phyloP scores from a whole-genome alignment of 2,797 vertebrate species.

The Propithecus perrieri region DNA sequence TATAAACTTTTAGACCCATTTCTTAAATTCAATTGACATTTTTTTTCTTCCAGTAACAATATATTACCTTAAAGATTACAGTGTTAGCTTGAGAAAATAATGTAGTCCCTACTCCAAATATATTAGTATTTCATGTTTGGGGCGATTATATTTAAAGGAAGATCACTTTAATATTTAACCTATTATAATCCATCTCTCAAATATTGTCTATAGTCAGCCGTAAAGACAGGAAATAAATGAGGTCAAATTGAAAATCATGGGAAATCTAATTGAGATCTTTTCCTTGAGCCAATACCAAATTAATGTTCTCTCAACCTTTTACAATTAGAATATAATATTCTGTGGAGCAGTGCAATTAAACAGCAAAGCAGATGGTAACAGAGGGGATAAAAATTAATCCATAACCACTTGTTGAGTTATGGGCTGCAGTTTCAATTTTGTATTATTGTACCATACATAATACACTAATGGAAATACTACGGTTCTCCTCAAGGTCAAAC shows the following conservation, averaged over 20 bases:
- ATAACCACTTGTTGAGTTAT: not conserved
- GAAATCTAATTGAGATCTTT: conserved; percentile 35
- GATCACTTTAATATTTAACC: not conserved
- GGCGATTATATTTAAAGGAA: not conserved
- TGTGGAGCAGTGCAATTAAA: conserved; percentile 50
- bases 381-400: conserved; percentile 53
- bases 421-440: not conserved
- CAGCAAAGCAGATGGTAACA: conserved; percentile 61
- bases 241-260: not conserved
- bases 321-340: conserved; percentile 42
- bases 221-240: not conserved
- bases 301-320: conserved; percentile 54
- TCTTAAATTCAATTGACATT: not conserved
- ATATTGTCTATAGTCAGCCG: not conserved
- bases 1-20: not conserved
- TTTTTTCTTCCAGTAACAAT: not conserved
- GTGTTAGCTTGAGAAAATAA: not conserved
- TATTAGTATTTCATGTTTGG: not conserved
- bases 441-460: not conserved
- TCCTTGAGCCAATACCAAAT: conserved; percentile 51
- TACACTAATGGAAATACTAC: not conserved
- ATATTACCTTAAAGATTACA: not conserved
- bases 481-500: not conserved
- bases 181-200: not conserved
- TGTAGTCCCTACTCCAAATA: not conserved